A percentile compares a stretch with the other conserved stretches of the same genome.
These are phyloP conservation scores for Cephus pulcher DNA, from an alignment of 2,888 invertebrate species.

Conservation along the genomic window DNA sequence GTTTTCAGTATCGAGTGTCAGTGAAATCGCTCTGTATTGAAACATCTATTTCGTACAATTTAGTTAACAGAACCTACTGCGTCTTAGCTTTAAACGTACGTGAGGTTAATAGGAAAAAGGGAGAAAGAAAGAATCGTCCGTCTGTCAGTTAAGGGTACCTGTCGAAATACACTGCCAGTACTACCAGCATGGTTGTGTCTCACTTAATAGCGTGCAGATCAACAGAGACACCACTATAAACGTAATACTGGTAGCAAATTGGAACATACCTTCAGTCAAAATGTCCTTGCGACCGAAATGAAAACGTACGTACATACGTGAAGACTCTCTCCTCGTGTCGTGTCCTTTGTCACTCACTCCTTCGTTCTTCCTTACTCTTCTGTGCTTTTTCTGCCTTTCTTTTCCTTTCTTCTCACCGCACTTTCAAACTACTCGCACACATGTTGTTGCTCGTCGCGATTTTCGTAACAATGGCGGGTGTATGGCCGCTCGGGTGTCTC, in stretches of 20 bases:
- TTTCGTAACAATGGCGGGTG: slow-evolving; percentile 17
- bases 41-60: neutral
- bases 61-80: neutral
- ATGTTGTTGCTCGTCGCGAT: slow-evolving; percentile 19
- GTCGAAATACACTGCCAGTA: neutral
- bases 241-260: no score
- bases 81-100: neutral
- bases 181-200: no score
- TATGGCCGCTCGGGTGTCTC: slow-evolving; percentile 22
- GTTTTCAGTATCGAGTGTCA: neutral
- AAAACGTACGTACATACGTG: slow-evolving; percentile 2
- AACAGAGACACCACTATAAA: no score
- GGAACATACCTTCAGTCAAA: no score
- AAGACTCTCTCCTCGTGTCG: slow-evolving; percentile 10
- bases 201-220: no score
- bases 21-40: neutral
- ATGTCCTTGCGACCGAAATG: no score
- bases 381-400: neutral
- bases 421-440: slow-evolving; percentile 25
- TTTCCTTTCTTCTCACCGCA: slow-evolving; percentile 8
- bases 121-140: neutral
- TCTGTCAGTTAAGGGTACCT: neutral
- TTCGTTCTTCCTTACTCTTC: neutral
- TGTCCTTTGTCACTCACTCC: neutral
- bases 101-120: neutral